Base-by-base conservation (phyloP, 2,797 vertebrate genomes). In the Peromyscus eremicus region DNA sequence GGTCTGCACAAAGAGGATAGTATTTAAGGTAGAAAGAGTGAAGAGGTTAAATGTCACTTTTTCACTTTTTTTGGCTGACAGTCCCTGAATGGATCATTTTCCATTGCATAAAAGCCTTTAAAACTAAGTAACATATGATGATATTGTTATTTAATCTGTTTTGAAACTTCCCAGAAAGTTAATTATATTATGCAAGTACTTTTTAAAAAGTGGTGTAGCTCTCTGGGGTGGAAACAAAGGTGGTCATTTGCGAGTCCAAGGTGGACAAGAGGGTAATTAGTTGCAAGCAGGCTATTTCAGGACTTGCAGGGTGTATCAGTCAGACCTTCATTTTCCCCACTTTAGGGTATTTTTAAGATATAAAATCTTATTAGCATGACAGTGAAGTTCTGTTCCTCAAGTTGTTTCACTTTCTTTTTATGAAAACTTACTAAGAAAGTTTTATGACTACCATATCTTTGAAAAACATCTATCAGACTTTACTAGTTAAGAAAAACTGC, bases 131-230 rank as follows among this genome's bases (percentile, higher is more conserved):
- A 37, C 27, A 90, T 73, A 68, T 81, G n/a, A 89, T 93, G 52
- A 84, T 66, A 87, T 73, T 96, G 49, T 94, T 89, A 86, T 96
- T 93, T 94, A 66, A 81, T 92, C 75, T 73, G 32, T 86, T 95
- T 94, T 91, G 29, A 91, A 27, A 66, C 66, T 92, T 94, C 49
- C 34, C 89, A 91, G 82, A 95, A 94, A 94, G 79, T 91, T 94
- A 96, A 95, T 96, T 97, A 85, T 71, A 85, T 89, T 89, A 87
- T 85, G 32, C 49, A 92, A 84, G 79, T 81, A 27, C 23, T 94
- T 97, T 96, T 94, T 75, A 94, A 82, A 95, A 49, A 81, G 70
- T 70, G 60, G 16, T 70, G 1, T 27, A 37, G n/a, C 17, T 86
- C 68, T 75, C 25, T 86, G 25, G 21, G 46, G 9, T 95, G 23